Evolutionary conservation across 2,797 vertebrate species (phyloP).

Genomic region (Spinus pinus): DNA sequence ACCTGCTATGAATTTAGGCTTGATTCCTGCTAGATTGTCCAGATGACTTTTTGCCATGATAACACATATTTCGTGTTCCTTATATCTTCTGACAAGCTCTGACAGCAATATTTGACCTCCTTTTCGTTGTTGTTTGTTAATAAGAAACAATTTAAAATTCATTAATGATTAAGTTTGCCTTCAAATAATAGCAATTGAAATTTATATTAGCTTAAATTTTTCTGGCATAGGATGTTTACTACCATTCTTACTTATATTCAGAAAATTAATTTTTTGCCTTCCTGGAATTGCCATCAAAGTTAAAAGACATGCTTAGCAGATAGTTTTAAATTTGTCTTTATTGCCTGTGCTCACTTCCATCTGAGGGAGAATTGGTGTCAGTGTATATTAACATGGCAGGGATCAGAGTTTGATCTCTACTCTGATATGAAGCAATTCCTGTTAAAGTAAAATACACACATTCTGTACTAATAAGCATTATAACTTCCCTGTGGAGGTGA

Average conservation of each 20-base stretch:
- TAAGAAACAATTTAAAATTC: background rate
- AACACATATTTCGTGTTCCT: background rate
- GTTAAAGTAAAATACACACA: background rate
- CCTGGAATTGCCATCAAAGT: background rate
- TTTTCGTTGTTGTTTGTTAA: background rate
- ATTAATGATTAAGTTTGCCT: background rate
- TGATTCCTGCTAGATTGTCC: background rate
- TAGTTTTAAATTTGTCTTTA: background rate
- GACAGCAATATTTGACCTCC: background rate
- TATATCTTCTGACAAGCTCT: background rate
- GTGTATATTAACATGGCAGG: background rate
- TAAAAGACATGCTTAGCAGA: background rate
- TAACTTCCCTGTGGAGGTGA: background rate
- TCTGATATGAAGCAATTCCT: background rate
- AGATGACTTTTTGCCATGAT: background rate
- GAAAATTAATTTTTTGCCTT: background rate
- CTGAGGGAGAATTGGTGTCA: background rate
- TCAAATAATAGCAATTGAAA: background rate
- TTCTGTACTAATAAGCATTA: background rate
- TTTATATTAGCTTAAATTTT: background rate
- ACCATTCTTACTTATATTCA: background rate
- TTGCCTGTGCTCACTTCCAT: background rate
- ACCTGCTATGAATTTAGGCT: background rate
- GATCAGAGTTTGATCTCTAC: background rate
- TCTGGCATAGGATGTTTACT: background rate